These are phyloP conservation scores for Imbricaverruca yamaguchii DNA, from an alignment of 2,888 invertebrate species.

Conservation along the genomic window DNA sequence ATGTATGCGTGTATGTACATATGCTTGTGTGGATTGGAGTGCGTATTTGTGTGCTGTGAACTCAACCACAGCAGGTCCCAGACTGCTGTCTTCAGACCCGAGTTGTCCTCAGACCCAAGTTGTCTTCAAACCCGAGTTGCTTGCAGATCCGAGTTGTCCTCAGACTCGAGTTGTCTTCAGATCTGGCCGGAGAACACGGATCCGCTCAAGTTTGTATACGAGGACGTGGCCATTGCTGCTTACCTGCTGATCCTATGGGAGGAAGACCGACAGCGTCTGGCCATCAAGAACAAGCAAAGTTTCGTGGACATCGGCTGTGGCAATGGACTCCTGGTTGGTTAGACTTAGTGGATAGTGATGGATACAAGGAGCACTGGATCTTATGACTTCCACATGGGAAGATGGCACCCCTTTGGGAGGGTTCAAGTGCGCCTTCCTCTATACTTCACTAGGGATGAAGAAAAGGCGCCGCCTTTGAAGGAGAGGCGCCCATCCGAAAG, in stretches of 20 bases:
- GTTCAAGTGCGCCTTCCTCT: too few species aligned
- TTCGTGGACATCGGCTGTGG: slow-evolving; percentile 97
- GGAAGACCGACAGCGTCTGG: slow-evolving; percentile 45
- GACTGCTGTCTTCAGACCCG: too few species aligned
- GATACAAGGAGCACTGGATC: too few species aligned
- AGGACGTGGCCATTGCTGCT: slow-evolving; percentile 89
- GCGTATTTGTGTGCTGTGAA: too few species aligned
- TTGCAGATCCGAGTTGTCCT: too few species aligned
- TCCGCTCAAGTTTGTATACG: slow-evolving; percentile 88
- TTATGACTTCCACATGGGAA: neutral
- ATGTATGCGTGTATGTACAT: too few species aligned
- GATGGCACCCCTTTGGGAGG: too few species aligned
- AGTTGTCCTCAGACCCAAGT: neutral
- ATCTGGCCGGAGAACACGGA: slow-evolving; percentile 91
- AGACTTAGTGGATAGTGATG: neutral
- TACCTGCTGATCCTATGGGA: slow-evolving; percentile 78
- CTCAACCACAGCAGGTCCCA: too few species aligned
- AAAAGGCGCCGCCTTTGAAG: too few species aligned
- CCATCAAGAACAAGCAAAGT: slow-evolving; percentile 45
- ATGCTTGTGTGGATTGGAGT: too few species aligned
- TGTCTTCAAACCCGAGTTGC: neutral
- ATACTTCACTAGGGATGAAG: too few species aligned
- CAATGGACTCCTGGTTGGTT: slow-evolving; percentile 71
- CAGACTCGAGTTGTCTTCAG: slow-evolving; percentile 40
- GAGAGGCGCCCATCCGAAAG: too few species aligned